phyloP scores from a whole-genome alignment of 2,888 invertebrate genomes.

The Idaea straminata region DNA sequence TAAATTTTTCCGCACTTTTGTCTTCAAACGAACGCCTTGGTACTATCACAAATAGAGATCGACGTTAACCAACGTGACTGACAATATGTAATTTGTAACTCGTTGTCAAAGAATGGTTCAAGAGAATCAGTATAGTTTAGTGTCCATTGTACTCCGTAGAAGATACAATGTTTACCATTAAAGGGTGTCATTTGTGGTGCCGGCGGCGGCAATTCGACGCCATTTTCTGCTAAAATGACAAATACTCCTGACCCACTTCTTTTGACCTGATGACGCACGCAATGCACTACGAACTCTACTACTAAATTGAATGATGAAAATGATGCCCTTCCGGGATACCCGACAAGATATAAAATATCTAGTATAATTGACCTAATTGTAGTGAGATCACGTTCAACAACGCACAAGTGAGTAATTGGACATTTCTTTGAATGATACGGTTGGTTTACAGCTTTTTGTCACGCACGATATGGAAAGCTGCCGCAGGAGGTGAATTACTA shows the following conservation, averaged over 20 bases:
- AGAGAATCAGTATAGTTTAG: neutral
- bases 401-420: slow-evolving; percentile 39
- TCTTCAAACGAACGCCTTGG: too few relatives aligned
- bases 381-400: slow-evolving; percentile 31
- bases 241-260: neutral
- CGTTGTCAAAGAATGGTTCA: too few relatives aligned
- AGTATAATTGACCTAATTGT: slow-evolving; percentile 21
- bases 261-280: neutral
- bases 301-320: slow-evolving; percentile 10
- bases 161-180: neutral
- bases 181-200: slow-evolving; percentile 15
- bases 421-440: slow-evolving; percentile 35
- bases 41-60: too few relatives aligned
- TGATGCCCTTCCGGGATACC: slow-evolving; percentile 18
- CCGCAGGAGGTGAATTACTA: slow-evolving; percentile 17
- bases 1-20: too few relatives aligned
- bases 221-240: slow-evolving; percentile 16
- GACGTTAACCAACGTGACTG: too few relatives aligned
- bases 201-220: slow-evolving; percentile 56
- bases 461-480: slow-evolving; percentile 32
- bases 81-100: too few relatives aligned
- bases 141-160: neutral
- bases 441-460: slow-evolving; percentile 36
- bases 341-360: neutral
- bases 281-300: slow-evolving; percentile 14